Evolutionary conservation across 2,888 invertebrate genomes (phyloP).

Genomic region (Nipponacmea schrenckii): DNA sequence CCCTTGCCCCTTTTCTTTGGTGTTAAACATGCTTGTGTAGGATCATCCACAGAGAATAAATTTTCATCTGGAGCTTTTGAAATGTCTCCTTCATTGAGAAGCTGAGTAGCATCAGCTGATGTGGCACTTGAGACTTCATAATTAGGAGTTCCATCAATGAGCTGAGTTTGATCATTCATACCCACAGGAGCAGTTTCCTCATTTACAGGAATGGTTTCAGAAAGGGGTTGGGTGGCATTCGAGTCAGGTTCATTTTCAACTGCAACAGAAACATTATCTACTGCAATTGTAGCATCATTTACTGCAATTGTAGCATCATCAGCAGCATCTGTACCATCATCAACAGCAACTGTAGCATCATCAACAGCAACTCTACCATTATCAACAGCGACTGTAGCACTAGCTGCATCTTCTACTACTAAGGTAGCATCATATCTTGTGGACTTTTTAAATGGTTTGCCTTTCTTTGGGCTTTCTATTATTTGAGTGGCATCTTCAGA

Average conservation of each 20-base stretch:
- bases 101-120: background rate
- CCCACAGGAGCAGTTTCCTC: conserved; percentile 11
- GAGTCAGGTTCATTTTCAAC: conserved; percentile 2
- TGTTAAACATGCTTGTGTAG: conserved; percentile 15
- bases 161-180: background rate
- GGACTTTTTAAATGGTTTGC: background rate
- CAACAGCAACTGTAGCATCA: conserved; percentile 16
- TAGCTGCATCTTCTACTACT: background rate
- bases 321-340: background rate
- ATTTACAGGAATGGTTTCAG: conserved; percentile 13
- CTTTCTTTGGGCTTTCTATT: background rate
- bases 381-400: background rate
- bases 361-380: conserved; percentile 23
- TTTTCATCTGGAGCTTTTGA: conserved; percentile 22
- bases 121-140: background rate
- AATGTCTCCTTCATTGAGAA: conserved; percentile 14
- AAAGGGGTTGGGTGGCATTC: conserved; percentile 1
- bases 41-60: conserved; percentile 8
- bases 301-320: background rate
- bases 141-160: background rate
- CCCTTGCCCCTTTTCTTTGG: conserved; percentile 3
- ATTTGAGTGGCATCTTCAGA: conserved; percentile 24
- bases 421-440: conserved; percentile 8
- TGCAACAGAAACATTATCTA: conserved; percentile 16
- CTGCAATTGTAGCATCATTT: conserved; percentile 21